Base-by-base conservation (phyloP, 2,113 vertebrate species). In the Cyprinodon brontotheroides region DNA sequence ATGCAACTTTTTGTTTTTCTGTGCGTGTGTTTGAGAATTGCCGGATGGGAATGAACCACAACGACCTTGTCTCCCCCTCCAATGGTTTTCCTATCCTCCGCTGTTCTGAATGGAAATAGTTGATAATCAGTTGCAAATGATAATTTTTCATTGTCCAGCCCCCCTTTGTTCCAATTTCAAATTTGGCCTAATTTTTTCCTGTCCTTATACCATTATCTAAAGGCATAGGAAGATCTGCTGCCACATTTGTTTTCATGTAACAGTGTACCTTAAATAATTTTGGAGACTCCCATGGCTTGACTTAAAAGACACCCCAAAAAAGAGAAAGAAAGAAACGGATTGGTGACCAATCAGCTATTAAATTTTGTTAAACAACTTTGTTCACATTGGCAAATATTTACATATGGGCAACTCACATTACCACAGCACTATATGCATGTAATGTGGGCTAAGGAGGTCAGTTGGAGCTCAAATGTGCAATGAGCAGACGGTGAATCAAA, bases 51-150 rank as follows among this genome's bases (percentile, higher is more conserved):
- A 83, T 84, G 84, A 89, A 88, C 87, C 84, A 84, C 83, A 63
- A 61, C 53, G 74, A 85, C 87, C 84, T 68, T 59, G 61, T 73
- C 50, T 75, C 78, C 80, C 80, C 82, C 89, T 74, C 68, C 78
- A 72, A 84, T 86, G 69, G 61, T 84, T 87, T 83, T 86, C 70
- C 80, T 81, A 75, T 85, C 86, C 74, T 84, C 75, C 72, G 62
- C 70, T 76, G 38, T 80, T 87, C 85, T 92, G 90, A 92, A 91
- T 94, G 85, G 86, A 93, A 92, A 92, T 67, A 79, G 83, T 93
- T 91, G 81, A 86, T 94, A 93, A 92, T 93, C 91, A 90, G 83
- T 85, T 86, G 84, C 87, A 90, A 92, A 90, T 89, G 83, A 79
- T 79, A 79, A 89, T 50, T 63, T 48, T 57, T 65, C n/a, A 29